Evolutionary conservation across 1,140 invertebrate species (phyloP), one percentile per base, ranked within the genome.

Genomic region (Oscheius sp.): DNA sequence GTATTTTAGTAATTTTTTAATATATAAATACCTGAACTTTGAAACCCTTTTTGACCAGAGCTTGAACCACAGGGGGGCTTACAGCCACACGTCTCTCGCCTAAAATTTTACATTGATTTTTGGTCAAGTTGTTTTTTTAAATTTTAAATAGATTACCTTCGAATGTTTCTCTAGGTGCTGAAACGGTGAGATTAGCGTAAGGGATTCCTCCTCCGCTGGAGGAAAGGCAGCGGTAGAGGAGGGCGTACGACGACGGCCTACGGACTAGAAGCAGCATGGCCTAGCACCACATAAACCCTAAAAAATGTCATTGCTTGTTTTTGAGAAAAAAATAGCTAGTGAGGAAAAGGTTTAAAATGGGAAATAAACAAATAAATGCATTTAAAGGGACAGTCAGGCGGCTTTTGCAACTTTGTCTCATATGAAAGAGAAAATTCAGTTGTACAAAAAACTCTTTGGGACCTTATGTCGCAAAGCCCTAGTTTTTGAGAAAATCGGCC

Each of bases 31-130:
- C 69, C 3, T 72, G 46, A 20, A 73, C 71, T 10, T 18, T 38
- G 28, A 74, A 73, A 31, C 72, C 72, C 34, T 74, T 74, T 36
- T 74, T 74, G 18, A 73, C 42, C 0, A 74, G 65, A 61, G 36
- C 38, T 15, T 52, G n/a, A 15, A 36, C 42, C 7, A 49, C 65
- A 13, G 34, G 42, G 28, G 72, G 72, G 63, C 34, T 45, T 3
- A 74, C 46, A 29, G 72, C 46, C 18, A 74, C 72, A 18, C 72
- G 20, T 34, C 61, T 59, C 20, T 74, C 72, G 62, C 72, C 72
- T 74, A 28, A 55, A 73, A 64, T 7, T 10, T 20, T 13, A 45
- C 38, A 13, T 13, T 45, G 13, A 13, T 45, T 45, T 45, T 45
- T 45, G 20, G 38, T n/a, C n/a, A n/a, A 0, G 2, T 23, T 66